Base-by-base conservation (phyloP, 2,113 vertebrate species). In the Gila orcuttii region DNA sequence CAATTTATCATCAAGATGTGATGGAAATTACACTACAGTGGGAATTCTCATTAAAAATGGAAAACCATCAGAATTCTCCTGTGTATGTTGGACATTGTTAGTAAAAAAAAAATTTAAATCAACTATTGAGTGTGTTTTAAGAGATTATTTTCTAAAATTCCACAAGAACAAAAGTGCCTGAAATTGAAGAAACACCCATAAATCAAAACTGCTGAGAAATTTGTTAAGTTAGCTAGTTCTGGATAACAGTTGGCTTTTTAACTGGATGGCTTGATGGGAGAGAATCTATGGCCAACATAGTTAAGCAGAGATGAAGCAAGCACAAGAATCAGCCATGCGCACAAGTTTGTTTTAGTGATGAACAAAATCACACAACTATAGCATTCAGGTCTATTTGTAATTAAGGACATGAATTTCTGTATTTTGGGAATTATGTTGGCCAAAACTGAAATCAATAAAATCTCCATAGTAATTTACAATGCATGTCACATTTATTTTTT, bases 291-390 rank as follows among this genome's bases (percentile, higher is more conserved):
- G 93, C 93, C 94, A 92, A 96, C 94, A 95, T 96, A 96, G 97
- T 96, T 98, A 97, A 96, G 96, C 94, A 93, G 90, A 93, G 92
- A 96, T 93, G 96, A 94, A 96, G 96, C 95, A 97, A 95, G 97
- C 76, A 80, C 94, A 96, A 94, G 93, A 94, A 93, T 90, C 86
- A 90, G 85, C 82, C 66, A 89, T 68, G 71, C 71, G 0, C 71
- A 47, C 23, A 73, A n/a, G 42, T 45, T 73, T 73, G 39, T 21
- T 73, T 45, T 45, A 73, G 69, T 25, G 42, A 47, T 8, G 23
- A 74, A 9, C 21, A 2, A 50, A 76, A 33, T 77, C 47, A 17
- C n/a, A 52, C 47, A 77, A 39, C 17, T 39, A 3, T 9, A 23
- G 19, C 8, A 66, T 15, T 33, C 15, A 69, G 17, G 66, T 69